Conservation (phyloP, 23 tunicate genomes). For the Ciona savignyi region DNA sequence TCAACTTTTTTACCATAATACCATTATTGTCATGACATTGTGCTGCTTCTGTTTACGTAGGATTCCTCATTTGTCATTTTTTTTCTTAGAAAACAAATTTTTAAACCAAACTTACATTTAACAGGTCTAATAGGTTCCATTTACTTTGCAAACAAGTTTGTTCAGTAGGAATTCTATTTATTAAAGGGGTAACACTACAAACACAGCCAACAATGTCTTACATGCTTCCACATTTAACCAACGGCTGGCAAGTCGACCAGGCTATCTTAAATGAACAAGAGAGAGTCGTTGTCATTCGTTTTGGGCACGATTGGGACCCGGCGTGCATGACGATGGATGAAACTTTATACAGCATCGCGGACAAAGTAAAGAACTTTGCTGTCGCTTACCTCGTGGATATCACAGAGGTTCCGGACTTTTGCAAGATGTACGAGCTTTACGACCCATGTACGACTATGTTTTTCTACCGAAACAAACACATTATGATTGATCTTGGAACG, state of each 20-base stretch:
- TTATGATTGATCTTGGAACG: conserved; percentile 98
- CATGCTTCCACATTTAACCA: conserved; percentile 94
- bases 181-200: too few relatives aligned
- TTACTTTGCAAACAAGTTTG: too few relatives aligned
- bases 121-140: too few relatives aligned
- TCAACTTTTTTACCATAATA: too few relatives aligned
- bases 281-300: conserved; percentile 78
- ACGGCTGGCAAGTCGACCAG: conserved; percentile 99
- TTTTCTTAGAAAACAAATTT: too few relatives aligned
- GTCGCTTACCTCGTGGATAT: conserved; percentile 81
- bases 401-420: conserved; percentile 81
- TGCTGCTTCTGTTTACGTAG: too few relatives aligned
- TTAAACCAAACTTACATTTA: too few relatives aligned
- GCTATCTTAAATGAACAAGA: conserved; percentile 89
- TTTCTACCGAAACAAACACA: too few relatives aligned
- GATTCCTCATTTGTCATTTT: too few relatives aligned
- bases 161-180: too few relatives aligned
- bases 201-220: conserved; percentile 87
- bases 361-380: conserved; percentile 93
- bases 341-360: conserved; percentile 90
- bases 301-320: conserved; percentile 99
- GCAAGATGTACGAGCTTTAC: conserved; percentile 95
- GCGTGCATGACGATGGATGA: conserved; percentile 99
- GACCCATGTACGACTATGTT: conserved; percentile 96
- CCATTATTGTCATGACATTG: too few relatives aligned